Base-by-base conservation (phyloP, 2,888 invertebrate genomes). In the Ptycholaimellus sp. region DNA sequence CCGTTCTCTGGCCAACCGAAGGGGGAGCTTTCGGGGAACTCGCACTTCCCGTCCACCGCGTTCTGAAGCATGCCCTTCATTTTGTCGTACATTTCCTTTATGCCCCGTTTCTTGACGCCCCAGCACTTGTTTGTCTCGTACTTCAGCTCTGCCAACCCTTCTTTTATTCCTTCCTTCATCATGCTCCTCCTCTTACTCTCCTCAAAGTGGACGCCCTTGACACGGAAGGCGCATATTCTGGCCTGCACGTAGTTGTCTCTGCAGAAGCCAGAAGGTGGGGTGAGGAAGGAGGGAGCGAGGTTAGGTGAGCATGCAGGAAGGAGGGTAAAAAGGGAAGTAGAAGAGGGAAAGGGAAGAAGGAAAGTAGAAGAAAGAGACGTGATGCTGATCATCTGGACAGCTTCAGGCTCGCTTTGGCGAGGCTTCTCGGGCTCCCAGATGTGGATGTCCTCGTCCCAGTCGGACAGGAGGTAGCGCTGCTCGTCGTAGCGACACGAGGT, bases 1-100 rank as follows among this genome's bases (percentile, higher is more conserved):
- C 13, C 19, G 7, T 14, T 13, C 18, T 35, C 35, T 3, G 29
- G 18, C 35, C 35, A 35, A 4, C 35, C 35, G 18, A 35, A 35
- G 3, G 35, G 35, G 3, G 29, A 20, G 14, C n/a, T n/a, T 2
- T 2, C 18, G 3, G 35, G 35, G 11, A 35, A 19, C 13, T n/a
- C 4, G 23, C 35, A 35, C 17, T 34, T 17, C 19, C 17, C 28
- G 13, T n/a, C 21, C 3, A 3, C 4, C 3, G 28, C 14, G 9
- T 14, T 28, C n/a, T n/a, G n/a, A n/a, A n/a, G n/a, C n/a, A n/a
- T n/a, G 3, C 13, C 29, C 9, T 27, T 23, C 2, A 35, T 28
- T 22, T 35, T 35, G 19, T 28, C 19, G 3, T 27, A 16, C 6
- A 35, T 27, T 5, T 35, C 35, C 13, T 28, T 35, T 2, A 27